These are phyloP conservation scores for Morphnarchus princeps DNA, from an alignment of 2,113 vertebrate genomes.

Conservation along the genomic window DNA sequence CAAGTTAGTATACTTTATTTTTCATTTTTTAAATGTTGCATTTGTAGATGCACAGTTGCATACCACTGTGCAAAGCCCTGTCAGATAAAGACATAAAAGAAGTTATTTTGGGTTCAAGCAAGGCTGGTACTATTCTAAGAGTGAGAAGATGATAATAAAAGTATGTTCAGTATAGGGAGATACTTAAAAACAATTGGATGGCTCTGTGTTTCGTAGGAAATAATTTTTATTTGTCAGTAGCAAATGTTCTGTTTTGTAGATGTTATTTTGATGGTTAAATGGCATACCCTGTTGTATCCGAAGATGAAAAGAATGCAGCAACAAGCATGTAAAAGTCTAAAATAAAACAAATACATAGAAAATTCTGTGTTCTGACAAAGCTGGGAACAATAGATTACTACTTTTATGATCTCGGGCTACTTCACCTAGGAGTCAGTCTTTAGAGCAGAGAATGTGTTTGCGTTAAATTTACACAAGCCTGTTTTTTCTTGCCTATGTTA, in stretches of 20 bases:
- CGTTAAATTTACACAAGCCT: background rate
- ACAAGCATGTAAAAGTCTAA: background rate
- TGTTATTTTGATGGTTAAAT: background rate
- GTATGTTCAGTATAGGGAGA: background rate
- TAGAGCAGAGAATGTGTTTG: background rate
- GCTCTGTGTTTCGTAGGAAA: background rate
- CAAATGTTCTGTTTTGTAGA: background rate
- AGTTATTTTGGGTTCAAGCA: background rate
- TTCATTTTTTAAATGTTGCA: background rate
- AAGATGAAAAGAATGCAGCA: background rate
- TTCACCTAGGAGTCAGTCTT: background rate
- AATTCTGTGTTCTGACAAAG: background rate
- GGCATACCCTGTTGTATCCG: background rate
- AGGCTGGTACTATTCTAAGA: background rate
- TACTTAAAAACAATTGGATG: background rate
- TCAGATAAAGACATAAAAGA: background rate
- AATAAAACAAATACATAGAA: background rate
- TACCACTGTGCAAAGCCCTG: background rate
- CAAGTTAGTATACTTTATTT: conserved; percentile 75
- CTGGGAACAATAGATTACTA: background rate
- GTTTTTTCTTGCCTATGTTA: background rate
- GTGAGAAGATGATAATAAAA: background rate
- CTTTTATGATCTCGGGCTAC: background rate
- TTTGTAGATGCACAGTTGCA: background rate
- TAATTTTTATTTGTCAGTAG: background rate